These are phyloP conservation scores for Bombus cullumanus DNA, from an alignment of 1,140 invertebrate genomes.

Conservation along the genomic window DNA sequence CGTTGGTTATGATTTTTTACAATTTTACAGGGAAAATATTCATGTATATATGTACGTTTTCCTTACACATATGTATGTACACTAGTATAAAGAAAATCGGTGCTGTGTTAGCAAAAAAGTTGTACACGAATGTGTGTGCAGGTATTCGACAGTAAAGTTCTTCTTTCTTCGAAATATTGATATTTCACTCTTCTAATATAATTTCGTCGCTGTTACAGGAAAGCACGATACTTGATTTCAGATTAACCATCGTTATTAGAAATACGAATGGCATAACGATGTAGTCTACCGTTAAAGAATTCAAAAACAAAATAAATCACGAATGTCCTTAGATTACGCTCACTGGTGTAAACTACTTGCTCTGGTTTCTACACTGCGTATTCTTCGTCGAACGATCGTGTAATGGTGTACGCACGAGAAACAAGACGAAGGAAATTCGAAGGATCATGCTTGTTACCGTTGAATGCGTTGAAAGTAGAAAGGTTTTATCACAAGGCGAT, in stretches of 20 bases:
- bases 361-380: slow-evolving; percentile 22
- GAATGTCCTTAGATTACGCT: not conserved
- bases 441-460: slow-evolving; percentile 25
- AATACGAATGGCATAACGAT: not conserved
- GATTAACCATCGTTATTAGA: not conserved
- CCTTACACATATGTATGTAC: not conserved
- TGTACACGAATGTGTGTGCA: not conserved
- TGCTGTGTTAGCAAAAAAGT: not conserved
- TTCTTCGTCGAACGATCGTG: not conserved
- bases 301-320: not conserved
- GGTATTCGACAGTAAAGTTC: not conserved
- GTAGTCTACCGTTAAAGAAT: not conserved
- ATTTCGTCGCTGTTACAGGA: not conserved
- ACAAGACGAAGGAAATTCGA: not conserved
- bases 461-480: slow-evolving; percentile 5
- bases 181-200: not conserved
- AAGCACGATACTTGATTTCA: not conserved
- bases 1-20: not conserved
- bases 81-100: not conserved
- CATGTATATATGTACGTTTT: not conserved
- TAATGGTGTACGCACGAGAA: not conserved
- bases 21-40: not conserved
- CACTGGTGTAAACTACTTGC: slow-evolving; percentile 1
- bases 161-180: not conserved
- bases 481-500: not conserved